A percentile compares a stretch with the other conserved stretches of the same genome.
These are phyloP conservation scores for Acrobasis consociella DNA, from an alignment of 2,888 invertebrate genomes.

Conservation along the genomic window DNA sequence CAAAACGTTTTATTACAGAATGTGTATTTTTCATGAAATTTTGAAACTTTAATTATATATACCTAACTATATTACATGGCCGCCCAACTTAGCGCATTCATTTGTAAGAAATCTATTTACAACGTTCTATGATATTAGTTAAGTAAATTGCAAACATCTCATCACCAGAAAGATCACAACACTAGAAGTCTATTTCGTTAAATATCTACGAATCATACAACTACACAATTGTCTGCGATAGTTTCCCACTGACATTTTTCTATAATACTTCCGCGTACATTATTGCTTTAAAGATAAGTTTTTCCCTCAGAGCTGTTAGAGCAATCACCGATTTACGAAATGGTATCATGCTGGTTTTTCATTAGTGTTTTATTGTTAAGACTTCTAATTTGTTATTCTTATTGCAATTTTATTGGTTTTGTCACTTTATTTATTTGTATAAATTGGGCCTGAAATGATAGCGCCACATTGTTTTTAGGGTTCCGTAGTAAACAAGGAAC, in stretches of 20 bases:
- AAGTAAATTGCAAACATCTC: too few relatives aligned
- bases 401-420: background rate
- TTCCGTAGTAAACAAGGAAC: too few relatives aligned
- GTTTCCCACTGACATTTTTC: conserved; percentile 26
- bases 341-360: conserved; percentile 5
- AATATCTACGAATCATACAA: conserved; percentile 32
- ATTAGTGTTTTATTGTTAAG: background rate
- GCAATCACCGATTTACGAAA: background rate
- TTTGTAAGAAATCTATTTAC: too few relatives aligned
- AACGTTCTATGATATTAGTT: too few relatives aligned
- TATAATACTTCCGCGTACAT: conserved; percentile 4
- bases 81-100: too few relatives aligned
- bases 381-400: background rate
- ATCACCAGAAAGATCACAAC: background rate
- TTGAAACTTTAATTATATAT: too few relatives aligned
- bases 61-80: too few relatives aligned
- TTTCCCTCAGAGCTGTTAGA: background rate
- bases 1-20: too few relatives aligned
- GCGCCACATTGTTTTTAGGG: too few relatives aligned
- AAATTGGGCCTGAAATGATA: too few relatives aligned
- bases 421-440: too few relatives aligned
- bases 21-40: too few relatives aligned
- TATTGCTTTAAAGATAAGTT: background rate
- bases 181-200: background rate
- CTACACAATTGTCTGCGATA: conserved; percentile 13